Percentiles rank a stretch among this genome's conserved stretches.
Conservation (phyloP, 2,888 invertebrate species). For the Hemicrepidius hirtus region DNA sequence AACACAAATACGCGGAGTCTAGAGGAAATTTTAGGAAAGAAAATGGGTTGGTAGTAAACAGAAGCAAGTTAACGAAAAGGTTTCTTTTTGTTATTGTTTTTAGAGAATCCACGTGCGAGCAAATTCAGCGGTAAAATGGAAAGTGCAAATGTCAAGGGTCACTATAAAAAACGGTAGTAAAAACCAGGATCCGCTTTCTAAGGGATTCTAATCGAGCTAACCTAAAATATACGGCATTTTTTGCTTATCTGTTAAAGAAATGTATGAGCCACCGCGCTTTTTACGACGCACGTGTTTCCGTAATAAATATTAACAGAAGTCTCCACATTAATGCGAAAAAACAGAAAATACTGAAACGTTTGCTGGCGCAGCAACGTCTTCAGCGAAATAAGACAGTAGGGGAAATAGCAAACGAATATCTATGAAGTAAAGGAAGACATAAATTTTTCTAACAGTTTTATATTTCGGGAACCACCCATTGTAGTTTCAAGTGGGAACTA, state of each 20-base stretch:
- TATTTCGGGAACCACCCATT: slow-evolving; percentile 52
- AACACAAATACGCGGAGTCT: neutral
- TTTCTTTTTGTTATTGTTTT: slow-evolving; percentile 27
- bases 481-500: slow-evolving; percentile 50
- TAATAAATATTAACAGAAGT: slow-evolving; percentile 51
- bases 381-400: slow-evolving; percentile 34
- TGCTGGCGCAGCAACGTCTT: slow-evolving; percentile 41
- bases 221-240: slow-evolving; percentile 55
- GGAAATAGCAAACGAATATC: slow-evolving; percentile 40
- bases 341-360: slow-evolving; percentile 34
- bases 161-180: slow-evolving; percentile 56
- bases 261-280: slow-evolving; percentile 46
- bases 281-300: slow-evolving; percentile 49
- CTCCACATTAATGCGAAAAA: slow-evolving; percentile 49
- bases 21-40: neutral
- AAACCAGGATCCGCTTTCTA: slow-evolving; percentile 56
- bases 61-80: neutral
- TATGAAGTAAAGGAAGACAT: slow-evolving; percentile 49
- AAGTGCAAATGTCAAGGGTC: slow-evolving; percentile 57
- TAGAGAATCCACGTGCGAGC: slow-evolving; percentile 32
- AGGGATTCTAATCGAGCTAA: slow-evolving; percentile 57
- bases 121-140: slow-evolving; percentile 51
- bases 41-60: slow-evolving; percentile 3
- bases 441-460: slow-evolving; percentile 55
- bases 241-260: slow-evolving; percentile 54